Conservation (phyloP, 1,140 invertebrate genomes). For the Panulirus ornatus region DNA sequence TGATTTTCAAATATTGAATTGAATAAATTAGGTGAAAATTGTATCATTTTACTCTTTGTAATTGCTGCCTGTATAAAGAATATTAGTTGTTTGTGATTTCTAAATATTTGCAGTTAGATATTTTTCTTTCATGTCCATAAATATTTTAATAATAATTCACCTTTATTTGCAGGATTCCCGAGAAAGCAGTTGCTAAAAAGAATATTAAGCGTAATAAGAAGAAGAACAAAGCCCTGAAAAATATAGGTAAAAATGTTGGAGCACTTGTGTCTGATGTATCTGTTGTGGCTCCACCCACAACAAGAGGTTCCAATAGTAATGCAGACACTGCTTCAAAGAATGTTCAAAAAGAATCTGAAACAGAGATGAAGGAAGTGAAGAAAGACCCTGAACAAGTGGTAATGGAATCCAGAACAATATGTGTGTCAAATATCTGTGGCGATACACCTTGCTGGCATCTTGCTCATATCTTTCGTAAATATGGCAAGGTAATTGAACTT, state of each 20-base stretch:
- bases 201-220: neutral
- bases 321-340: too few species aligned
- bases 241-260: neutral
- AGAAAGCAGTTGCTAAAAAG: constrained; percentile 15
- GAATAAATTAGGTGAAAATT: too few species aligned
- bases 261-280: neutral
- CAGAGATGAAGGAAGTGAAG: neutral
- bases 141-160: too few species aligned
- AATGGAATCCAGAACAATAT: constrained; percentile 13
- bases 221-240: neutral
- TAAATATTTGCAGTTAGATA: neutral
- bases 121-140: too few species aligned
- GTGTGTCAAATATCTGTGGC: constrained; percentile 25
- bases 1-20: too few species aligned
- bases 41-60: too few species aligned
- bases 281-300: neutral
- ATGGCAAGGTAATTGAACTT: constrained; percentile 37
- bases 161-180: neutral
- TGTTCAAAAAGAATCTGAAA: neutral
- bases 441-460: neutral
- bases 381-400: neutral
- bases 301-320: too few species aligned
- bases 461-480: constrained; percentile 6
- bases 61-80: too few species aligned
- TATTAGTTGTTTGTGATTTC: too few species aligned